phyloP scores from a whole-genome alignment of 2,888 invertebrate species.

The Acanthosepion pharaonis region DNA sequence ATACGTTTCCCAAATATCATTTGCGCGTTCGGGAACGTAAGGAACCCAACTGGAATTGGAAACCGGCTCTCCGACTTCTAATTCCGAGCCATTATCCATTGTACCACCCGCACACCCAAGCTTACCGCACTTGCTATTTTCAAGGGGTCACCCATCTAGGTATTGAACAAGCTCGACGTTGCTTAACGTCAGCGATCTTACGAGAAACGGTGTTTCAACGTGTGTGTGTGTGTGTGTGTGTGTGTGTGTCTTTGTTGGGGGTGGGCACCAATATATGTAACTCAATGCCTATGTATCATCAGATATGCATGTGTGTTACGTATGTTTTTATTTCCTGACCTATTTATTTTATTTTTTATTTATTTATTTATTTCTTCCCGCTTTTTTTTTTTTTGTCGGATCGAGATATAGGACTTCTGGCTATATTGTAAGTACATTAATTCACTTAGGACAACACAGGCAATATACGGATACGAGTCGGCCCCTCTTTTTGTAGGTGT shows the following conservation, averaged over 20 bases:
- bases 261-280: not conserved
- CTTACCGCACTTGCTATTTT: too few relatives aligned
- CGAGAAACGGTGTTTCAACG: too few relatives aligned
- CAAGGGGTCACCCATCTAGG: too few relatives aligned
- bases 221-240: not conserved
- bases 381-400: not conserved
- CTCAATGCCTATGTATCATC: not conserved
- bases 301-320: not conserved
- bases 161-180: too few relatives aligned
- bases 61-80: too few relatives aligned
- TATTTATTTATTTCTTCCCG: not conserved
- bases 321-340: not conserved
- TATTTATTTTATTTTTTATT: not conserved
- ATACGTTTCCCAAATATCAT: too few relatives aligned
- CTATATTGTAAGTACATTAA: constrained; percentile 24
- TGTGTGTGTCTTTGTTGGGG: not conserved
- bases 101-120: too few relatives aligned
- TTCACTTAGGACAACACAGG: constrained; percentile 4
- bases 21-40: too few relatives aligned
- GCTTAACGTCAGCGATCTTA: too few relatives aligned
- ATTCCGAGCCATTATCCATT: too few relatives aligned
- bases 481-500: constrained; percentile 33
- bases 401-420: not conserved
- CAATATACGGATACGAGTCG: not conserved
- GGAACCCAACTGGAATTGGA: too few relatives aligned